Conservation (phyloP, 1,140 invertebrate species). For the Sinonovacula constricta region DNA sequence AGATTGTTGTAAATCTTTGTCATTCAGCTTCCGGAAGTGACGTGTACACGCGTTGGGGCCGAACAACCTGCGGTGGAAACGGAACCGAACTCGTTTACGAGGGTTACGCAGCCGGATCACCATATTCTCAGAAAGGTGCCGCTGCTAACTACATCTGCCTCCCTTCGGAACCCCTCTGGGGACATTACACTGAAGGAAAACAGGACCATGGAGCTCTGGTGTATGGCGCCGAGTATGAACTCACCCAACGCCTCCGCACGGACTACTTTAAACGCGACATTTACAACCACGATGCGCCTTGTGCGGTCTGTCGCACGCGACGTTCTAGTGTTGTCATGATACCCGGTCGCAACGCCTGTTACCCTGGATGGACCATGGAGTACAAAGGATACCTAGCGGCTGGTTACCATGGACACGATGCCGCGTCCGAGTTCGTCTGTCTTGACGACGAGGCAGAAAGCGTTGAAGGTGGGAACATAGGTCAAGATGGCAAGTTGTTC, state of each 20-base stretch:
- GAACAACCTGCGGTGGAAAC: background rate
- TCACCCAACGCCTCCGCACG: background rate
- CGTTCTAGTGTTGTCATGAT: slow-evolving; percentile 4
- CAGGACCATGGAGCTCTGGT: background rate
- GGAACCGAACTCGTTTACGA: background rate
- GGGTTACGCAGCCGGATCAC: slow-evolving; percentile 6
- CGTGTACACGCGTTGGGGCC: slow-evolving; percentile 12
- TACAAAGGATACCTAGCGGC: slow-evolving; percentile 58
- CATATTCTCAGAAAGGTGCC: background rate
- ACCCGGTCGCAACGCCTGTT: slow-evolving; percentile 24
- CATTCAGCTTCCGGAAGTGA: no score
- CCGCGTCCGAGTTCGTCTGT: slow-evolving; percentile 50
- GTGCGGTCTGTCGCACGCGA: slow-evolving; percentile 9
- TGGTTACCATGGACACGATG: slow-evolving; percentile 18
- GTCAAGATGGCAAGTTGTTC: slow-evolving; percentile 51
- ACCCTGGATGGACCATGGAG: slow-evolving; percentile 43
- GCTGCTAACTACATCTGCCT: slow-evolving; percentile 14
- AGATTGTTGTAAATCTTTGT: no score
- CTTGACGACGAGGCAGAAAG: slow-evolving; percentile 53
- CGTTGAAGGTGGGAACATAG: background rate
- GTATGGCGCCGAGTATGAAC: slow-evolving; percentile 23
- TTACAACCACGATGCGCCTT: slow-evolving; percentile 27
- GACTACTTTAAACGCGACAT: background rate
- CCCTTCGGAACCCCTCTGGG: background rate
- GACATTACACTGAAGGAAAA: background rate